A percentile compares a stretch with the other conserved stretches of the same genome.
phyloP scores from a whole-genome alignment of 2,113 vertebrate genomes.

The Alligator mississippiensis region DNA sequence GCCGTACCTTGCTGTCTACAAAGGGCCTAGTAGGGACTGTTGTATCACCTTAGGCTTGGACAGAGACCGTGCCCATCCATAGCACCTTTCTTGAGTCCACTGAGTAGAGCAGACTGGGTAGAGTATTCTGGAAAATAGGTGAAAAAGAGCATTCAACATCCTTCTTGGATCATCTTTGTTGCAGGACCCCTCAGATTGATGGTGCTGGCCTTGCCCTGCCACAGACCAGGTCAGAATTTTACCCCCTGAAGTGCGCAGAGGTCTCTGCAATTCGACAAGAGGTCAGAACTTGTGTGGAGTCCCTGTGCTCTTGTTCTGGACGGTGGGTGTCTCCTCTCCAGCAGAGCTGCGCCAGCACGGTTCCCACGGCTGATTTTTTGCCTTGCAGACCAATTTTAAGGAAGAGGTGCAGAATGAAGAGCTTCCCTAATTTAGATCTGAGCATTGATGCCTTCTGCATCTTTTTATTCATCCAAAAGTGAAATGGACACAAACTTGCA shows the following conservation, averaged over 20 bases:
- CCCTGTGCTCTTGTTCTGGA: fast-evolving
- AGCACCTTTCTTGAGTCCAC: too few species aligned
- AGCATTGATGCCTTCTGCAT: background rate
- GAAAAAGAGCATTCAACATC: too few species aligned
- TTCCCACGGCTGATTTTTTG: background rate
- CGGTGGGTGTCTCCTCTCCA: too few species aligned
- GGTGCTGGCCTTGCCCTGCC: background rate
- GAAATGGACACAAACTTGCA: background rate
- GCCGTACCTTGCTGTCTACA: too few species aligned
- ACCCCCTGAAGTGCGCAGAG: background rate
- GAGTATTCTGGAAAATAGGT: too few species aligned
- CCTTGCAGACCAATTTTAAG: background rate
- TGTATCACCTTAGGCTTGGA: too few species aligned
- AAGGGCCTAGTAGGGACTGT: too few species aligned
- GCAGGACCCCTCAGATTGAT: too few species aligned
- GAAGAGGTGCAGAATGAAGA: background rate
- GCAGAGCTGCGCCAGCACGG: background rate
- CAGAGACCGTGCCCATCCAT: too few species aligned
- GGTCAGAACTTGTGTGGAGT: background rate
- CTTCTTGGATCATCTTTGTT: too few species aligned
- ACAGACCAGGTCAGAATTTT: background rate
- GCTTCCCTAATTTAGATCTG: background rate
- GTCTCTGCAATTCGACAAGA: background rate
- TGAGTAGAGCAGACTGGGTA: too few species aligned
- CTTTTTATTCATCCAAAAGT: background rate